These are phyloP conservation scores for Dipodomys merriami DNA, from an alignment of 2,113 vertebrate species.

Conservation along the genomic window DNA sequence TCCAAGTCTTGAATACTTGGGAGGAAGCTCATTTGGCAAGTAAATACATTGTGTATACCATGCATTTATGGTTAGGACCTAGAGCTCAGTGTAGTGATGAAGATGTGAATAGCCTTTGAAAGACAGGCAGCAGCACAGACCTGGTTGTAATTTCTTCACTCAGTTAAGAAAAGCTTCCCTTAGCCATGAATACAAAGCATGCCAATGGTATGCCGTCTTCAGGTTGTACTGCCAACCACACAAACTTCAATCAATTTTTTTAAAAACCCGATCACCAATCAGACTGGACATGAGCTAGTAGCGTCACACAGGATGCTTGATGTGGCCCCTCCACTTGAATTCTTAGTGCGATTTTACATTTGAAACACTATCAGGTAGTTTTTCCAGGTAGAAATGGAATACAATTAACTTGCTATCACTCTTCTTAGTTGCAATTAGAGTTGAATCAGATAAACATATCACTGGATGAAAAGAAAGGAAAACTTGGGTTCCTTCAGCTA, in stretches of 20 bases:
- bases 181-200: conserved; percentile 74
- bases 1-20: neutral
- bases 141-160: conserved; percentile 78
- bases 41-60: neutral
- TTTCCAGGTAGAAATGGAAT: conserved; percentile 64
- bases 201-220: conserved; percentile 70
- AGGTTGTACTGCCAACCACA: conserved; percentile 69
- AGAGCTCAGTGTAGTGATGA: conserved; percentile 33
- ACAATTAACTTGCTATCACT: conserved; percentile 57
- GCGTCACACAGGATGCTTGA: conserved; percentile 38
- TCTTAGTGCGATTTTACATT: conserved; percentile 69
- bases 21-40: neutral
- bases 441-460: conserved; percentile 43
- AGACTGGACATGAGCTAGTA: conserved; percentile 62
- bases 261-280: conserved; percentile 61
- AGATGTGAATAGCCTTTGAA: conserved; percentile 37
- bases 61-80: conserved; percentile 45
- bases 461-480: neutral
- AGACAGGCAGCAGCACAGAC: conserved; percentile 49
- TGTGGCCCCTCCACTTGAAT: conserved; percentile 59
- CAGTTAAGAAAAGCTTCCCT: conserved; percentile 73
- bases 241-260: conserved; percentile 70
- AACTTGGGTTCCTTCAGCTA: neutral
- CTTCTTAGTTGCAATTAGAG: conserved; percentile 60
- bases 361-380: conserved; percentile 75